phyloP scores from a whole-genome alignment of 2,113 vertebrate species.

The Ivindomyrus marchei region DNA sequence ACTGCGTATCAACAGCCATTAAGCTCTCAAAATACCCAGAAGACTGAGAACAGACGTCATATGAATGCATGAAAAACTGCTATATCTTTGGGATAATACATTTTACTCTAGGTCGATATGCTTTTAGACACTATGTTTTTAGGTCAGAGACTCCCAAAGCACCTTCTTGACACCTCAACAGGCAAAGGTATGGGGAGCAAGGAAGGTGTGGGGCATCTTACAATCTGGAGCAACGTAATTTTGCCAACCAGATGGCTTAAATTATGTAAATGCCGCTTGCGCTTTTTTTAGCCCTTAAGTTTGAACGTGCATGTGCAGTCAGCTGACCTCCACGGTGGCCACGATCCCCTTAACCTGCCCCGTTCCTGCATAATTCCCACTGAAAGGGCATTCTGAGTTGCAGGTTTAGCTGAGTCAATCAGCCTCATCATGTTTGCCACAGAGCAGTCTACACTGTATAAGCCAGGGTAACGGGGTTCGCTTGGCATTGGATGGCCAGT shows the following conservation, averaged over 20 bases:
- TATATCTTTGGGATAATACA: neutral
- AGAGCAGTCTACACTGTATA: neutral
- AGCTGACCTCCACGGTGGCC: neutral
- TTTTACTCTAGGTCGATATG: neutral
- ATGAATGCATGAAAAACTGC: neutral
- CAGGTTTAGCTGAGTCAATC: neutral
- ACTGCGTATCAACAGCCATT: neutral
- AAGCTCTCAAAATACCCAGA: neutral
- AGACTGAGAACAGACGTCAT: neutral
- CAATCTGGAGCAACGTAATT: neutral
- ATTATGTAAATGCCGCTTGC: neutral
- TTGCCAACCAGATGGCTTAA: neutral
- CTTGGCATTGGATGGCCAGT: neutral
- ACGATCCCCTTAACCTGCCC: neutral
- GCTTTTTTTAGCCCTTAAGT: neutral
- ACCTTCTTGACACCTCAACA: neutral
- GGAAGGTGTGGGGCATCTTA: neutral
- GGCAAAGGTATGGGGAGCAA: neutral
- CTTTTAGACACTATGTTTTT: neutral
- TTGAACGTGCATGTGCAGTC: neutral
- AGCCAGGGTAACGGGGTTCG: neutral
- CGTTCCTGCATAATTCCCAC: neutral
- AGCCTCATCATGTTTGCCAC: neutral
- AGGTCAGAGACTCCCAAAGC: neutral
- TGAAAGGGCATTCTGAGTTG: constrained; percentile 9